Base-by-base conservation (phyloP, 2,888 invertebrate genomes). In the Leptura quadrifasciata region DNA sequence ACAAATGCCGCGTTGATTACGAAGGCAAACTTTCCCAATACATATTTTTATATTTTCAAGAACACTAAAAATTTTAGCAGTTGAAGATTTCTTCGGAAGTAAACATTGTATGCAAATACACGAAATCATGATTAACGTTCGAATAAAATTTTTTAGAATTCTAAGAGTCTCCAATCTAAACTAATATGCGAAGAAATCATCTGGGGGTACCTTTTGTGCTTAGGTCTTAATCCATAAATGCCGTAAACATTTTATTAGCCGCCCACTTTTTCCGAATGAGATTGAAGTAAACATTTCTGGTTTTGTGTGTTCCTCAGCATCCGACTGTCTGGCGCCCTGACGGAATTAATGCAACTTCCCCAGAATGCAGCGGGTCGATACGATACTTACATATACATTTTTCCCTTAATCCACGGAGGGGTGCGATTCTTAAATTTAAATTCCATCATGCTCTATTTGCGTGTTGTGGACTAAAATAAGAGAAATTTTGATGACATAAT, bases 251-350 rank as follows among this genome's bases (percentile, higher is more conserved):
- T 72, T 72, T 52, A 72, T 72, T 72, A 64, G 63, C 72, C 63
- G 18, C 55, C 55, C 61, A 64, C 72, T 64, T 72, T 72, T 71
- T 61, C 55, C 72, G 63, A 72, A 72, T 63, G 72, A 64, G 72
- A 72, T 24, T 70, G 58, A 20, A 27, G 72, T 64, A 72, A 72
- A 72, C 64, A 72, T 55, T 64, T 24, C 63, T 35, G 60, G 72
- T 72, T 72, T 72, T 64, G 61, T 64, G 72, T 72, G 61, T 72
- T 72, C 52, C 52, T 54, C 21, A 63, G 64, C 63, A 72, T 72
- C 72, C 72, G 72, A 72, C 72, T 64, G 64, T 72, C 72, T 72
- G 72, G 64, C 72, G 72, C 72, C 72, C 61, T 20, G 18, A n/a
- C 21, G 39, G 63, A 61, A 55, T 72, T 72, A 64, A n/a, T 64